Evolutionary conservation across 1,140 invertebrate genomes (phyloP), one percentile per base, ranked within the genome.

Genomic region (Dreissena rostriformis): DNA sequence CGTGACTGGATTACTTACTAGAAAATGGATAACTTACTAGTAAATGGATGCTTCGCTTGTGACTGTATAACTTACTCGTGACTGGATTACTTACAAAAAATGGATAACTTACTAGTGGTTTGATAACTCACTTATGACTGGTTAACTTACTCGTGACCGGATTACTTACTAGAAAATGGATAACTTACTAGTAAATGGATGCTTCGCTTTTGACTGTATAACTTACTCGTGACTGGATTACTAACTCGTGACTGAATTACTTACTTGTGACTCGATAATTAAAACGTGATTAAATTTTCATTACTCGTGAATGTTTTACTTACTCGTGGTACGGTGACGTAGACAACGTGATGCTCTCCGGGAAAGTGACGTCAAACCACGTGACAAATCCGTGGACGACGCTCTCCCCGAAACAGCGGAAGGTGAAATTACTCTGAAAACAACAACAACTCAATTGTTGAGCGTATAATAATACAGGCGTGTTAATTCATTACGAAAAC

Each of bases 311-410:
- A 15, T 19, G 39, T 73, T 19, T 52, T 52, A 81, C 68, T 80
- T 65, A 90, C 89, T 86, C 84, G 26, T 86, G 76, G 80, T 92
- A 90, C 15, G 91, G 91, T 12, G 91, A 91, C 14, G 91, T 91
- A 15, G 91, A 88, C 0, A 92, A 73, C 28, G 86, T 76, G 14
- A 91, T 82, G 52, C 89, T 86, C 52, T 87, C 88, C 6, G 91
- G 91, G 80, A 92, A 92, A 57, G 74, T 86, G 24, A 92, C 91
- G 76, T 88, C 88, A 82, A 92, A 92, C 89, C 89, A 91, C 26
- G 89, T 84, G 14, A 88, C 88, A 74, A 92, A 88, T 65, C 91
- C 90, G 75, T 91, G 89, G 28, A 90, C 81, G 2, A 28, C 63
- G 15, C 68, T 28, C 24, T 74, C 29, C 19, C 89, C 89, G 76